Conservation (phyloP, 2,888 invertebrate species). For the Sicus ferrugineus region DNA sequence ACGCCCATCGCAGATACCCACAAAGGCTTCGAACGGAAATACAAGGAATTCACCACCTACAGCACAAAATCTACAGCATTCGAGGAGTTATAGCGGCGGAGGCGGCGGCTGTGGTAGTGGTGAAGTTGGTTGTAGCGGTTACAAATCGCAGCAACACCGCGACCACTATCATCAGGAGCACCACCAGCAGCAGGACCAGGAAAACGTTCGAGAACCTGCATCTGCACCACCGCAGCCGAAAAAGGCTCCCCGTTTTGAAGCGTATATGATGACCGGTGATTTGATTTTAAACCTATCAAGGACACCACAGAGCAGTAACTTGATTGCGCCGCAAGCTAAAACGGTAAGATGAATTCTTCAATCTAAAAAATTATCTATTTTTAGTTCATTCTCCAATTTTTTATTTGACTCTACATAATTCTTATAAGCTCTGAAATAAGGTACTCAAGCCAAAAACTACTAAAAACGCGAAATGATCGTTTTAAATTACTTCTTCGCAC, state of each 20-base stretch:
- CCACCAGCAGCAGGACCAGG: slow-evolving; percentile 32
- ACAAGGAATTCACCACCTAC: slow-evolving; percentile 16
- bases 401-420: no score
- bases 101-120: slow-evolving; percentile 44
- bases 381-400: no score
- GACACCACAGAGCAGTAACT: slow-evolving; percentile 74
- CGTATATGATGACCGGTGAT: slow-evolving; percentile 98
- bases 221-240: slow-evolving; percentile 60
- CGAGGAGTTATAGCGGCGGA: slow-evolving; percentile 54
- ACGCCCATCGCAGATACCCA: slow-evolving; percentile 63
- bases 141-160: slow-evolving; percentile 42
- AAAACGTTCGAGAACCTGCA: slow-evolving; percentile 52
- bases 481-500: no score
- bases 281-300: slow-evolving; percentile 91
- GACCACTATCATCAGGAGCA: slow-evolving; percentile 37
- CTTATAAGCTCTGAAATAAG: no score
- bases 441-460: no score
- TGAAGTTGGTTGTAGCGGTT: slow-evolving; percentile 39
- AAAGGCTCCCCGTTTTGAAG: slow-evolving; percentile 76
- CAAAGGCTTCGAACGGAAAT: slow-evolving; percentile 51
- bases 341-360: no score
- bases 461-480: no score
- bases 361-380: no score
- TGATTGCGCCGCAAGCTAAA: slow-evolving; percentile 67
- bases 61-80: slow-evolving; percentile 47